Conservation (phyloP, 2,888 invertebrate species). For the Hedychridium roseum region DNA sequence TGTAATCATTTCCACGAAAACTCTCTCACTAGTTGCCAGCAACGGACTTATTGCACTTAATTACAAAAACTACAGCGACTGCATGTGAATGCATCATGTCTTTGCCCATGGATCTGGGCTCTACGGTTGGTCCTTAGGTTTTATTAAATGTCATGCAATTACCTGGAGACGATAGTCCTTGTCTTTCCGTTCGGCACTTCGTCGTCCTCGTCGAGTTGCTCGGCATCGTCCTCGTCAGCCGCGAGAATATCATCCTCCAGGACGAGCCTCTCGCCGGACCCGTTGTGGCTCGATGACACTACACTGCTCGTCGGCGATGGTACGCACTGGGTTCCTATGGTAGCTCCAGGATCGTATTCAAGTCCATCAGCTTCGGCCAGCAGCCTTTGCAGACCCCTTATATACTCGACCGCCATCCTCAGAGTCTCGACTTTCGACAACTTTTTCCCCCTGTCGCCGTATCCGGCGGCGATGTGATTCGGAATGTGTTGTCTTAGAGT, state of each 20-base stretch:
- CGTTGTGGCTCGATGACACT: constrained; percentile 60
- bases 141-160: no score
- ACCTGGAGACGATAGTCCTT: constrained; percentile 30
- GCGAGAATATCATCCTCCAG: constrained; percentile 66
- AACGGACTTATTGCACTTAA: no score
- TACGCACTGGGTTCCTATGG: constrained; percentile 61
- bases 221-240: constrained; percentile 55
- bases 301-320: constrained; percentile 62
- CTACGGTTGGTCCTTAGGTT: no score
- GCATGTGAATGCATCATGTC: no score
- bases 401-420: constrained; percentile 90
- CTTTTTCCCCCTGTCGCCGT: constrained; percentile 76
- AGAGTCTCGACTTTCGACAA: constrained; percentile 89
- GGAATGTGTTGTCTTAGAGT: constrained; percentile 88
- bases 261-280: constrained; percentile 62
- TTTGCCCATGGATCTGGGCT: no score
- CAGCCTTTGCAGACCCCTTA: constrained; percentile 80
- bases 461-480: constrained; percentile 78
- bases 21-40: no score
- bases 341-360: constrained; percentile 62
- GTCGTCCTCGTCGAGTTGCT: constrained; percentile 50
- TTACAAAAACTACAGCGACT: no score
- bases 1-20: constrained; percentile 31
- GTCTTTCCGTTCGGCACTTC: constrained; percentile 37
- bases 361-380: constrained; percentile 72